Conservation (phyloP, 2,113 vertebrate species). For the Eudorcas thomsonii region DNA sequence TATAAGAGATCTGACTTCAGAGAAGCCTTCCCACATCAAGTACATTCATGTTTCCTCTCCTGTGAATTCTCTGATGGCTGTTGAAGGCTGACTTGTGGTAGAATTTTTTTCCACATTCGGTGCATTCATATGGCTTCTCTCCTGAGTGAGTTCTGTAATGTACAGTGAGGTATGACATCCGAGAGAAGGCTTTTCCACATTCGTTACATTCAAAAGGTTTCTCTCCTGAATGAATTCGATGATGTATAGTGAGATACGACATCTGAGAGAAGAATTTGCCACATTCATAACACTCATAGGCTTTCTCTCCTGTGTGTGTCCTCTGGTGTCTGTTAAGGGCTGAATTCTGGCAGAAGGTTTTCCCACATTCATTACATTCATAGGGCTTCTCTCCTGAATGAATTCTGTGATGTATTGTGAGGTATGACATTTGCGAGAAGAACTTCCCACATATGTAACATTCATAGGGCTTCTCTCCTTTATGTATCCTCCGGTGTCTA, state of each 20-base stretch:
- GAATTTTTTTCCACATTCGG: slow-evolving; percentile 70
- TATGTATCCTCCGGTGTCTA: slow-evolving; percentile 69
- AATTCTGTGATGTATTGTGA: slow-evolving; percentile 75
- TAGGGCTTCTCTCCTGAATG: slow-evolving; percentile 77
- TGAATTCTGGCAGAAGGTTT: slow-evolving; percentile 76
- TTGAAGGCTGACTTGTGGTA: slow-evolving; percentile 74
- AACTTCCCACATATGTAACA: slow-evolving; percentile 69
- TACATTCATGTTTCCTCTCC: background rate
- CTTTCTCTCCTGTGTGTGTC: slow-evolving; percentile 74
- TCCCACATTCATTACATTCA: slow-evolving; percentile 73
- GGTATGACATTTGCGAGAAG: slow-evolving; percentile 75
- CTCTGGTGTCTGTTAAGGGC: slow-evolving; percentile 71
- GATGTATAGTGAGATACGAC: slow-evolving; percentile 74
- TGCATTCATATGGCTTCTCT: slow-evolving; percentile 73
- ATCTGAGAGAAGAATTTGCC: slow-evolving; percentile 76
- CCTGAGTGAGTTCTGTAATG: slow-evolving; percentile 77
- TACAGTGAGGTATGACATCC: slow-evolving; percentile 70
- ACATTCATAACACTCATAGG: slow-evolving; percentile 72
- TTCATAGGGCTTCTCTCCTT: slow-evolving; percentile 72
- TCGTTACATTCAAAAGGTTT: slow-evolving; percentile 74
- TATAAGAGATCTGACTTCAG: background rate
- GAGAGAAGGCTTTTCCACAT: slow-evolving; percentile 76
- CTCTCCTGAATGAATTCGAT: slow-evolving; percentile 76
- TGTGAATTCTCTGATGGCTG: slow-evolving; percentile 67
- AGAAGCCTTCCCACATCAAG: slow-evolving; percentile 53